Conservation (phyloP, 35 echinoderm and acorn worm species). For the Patiria miniata region DNA sequence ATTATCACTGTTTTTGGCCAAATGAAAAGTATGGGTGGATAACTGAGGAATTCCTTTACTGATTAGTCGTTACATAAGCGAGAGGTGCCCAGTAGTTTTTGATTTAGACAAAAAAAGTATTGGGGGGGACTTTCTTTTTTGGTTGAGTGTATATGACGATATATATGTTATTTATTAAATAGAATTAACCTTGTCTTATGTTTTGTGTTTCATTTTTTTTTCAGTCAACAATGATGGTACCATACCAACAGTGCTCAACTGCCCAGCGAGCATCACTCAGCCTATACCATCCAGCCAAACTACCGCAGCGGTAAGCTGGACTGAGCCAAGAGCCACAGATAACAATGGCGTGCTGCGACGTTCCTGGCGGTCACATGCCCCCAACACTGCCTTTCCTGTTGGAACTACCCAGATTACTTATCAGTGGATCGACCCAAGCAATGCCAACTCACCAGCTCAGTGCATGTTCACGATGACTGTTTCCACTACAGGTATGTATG, state of each 20-base stretch:
- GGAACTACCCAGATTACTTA: constrained; percentile 26
- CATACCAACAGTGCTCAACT: constrained; percentile 16
- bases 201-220: background rate
- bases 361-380: constrained; percentile 6
- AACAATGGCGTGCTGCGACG: background rate
- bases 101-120: too few species aligned
- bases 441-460: background rate
- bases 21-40: too few species aligned
- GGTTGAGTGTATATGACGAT: too few species aligned
- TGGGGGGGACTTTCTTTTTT: too few species aligned
- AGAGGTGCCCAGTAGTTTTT: too few species aligned
- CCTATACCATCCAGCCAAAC: background rate
- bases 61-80: too few species aligned
- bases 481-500: constrained; percentile 5
- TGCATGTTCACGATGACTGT: background rate
- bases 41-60: too few species aligned
- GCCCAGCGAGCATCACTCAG: background rate
- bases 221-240: constrained; percentile 9
- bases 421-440: background rate
- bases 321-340: constrained; percentile 34
- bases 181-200: background rate
- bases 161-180: too few species aligned
- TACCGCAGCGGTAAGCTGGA: constrained; percentile 1
- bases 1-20: too few species aligned
- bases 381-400: background rate